Base-by-base conservation (phyloP, 1,140 invertebrate species). In the Bombus huntii region DNA sequence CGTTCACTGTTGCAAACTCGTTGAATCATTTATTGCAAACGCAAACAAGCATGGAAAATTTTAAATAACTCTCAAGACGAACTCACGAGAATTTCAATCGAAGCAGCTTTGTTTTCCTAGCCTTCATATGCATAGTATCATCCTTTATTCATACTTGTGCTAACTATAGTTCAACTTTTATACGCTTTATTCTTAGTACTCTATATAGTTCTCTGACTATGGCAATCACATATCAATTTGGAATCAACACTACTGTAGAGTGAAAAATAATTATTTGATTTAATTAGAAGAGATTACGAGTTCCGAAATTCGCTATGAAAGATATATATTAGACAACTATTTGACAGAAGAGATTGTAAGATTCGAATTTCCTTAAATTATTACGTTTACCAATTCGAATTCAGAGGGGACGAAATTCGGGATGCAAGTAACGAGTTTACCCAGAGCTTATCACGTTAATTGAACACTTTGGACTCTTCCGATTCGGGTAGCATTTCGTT, bases 391-490 rank as follows among this genome's bases (percentile, higher is more conserved):
- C 57, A 25, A 22, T 68, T 83, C 4, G 62, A 74, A 74, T 85
- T 53, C 57, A 39, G 25, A 39, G 37, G 9, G 15, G 12, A n/a
- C 1, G n/a, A 71, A 68, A 62, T 81, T 31, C 59, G 59, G 53
- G 59, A 57, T 34, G 44, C 34, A 79, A 73, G 44, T 81, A 81
- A 81, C 84, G 77, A 81, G 59, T 85, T 85, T 85, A 81, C 83
- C 22, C 71, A 9, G 31, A 85, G 78, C 81, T 85, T 85, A 81
- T 81, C 77, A 57, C 70, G 70, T 75, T 89, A 89, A 89, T 89
- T 82, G 87, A 89, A 89, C 80, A 83, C 87, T 71, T 74, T 47
- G 87, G 66, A 85, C 57, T 88, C 88, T 89, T 86, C 78, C 62
- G 75, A 83, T 75, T 70, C 47, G 5, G 42, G 8, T 65, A 34